Evolutionary conservation across 2,888 invertebrate species (phyloP).

Genomic region (Rosalia funebris): DNA sequence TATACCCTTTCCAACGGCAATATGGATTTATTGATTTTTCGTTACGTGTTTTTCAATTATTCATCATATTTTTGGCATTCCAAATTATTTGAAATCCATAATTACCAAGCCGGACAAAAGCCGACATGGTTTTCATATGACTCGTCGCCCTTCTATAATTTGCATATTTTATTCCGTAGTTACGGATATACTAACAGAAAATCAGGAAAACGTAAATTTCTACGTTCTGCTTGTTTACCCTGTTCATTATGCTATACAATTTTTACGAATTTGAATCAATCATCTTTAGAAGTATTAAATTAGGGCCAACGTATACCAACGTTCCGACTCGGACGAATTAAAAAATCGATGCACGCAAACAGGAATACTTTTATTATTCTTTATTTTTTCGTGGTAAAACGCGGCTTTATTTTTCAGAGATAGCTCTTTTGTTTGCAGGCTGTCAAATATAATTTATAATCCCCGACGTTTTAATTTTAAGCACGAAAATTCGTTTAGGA

Average conservation of each 20-base stretch:
- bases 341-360: background rate
- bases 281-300: background rate
- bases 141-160: conserved; percentile 25
- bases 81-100: conserved; percentile 32
- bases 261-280: background rate
- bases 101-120: conserved; percentile 34
- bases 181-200: conserved; percentile 5
- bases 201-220: conserved; percentile 15
- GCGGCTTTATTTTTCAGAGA: background rate
- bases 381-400: background rate
- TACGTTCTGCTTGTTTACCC: background rate
- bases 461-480: too few species aligned
- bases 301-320: background rate
- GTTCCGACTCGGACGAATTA: background rate
- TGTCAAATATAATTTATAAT: background rate
- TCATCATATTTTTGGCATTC: conserved; percentile 36
- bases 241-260: conserved; percentile 9
- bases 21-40: conserved; percentile 31
- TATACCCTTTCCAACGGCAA: background rate
- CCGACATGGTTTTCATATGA: conserved; percentile 31
- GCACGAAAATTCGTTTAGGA: conserved; percentile 2
- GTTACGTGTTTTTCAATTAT: conserved; percentile 24
- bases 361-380: background rate
- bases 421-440: background rate
- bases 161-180: conserved; percentile 34